Percentiles rank a stretch among this genome's conserved stretches.
Conservation (phyloP, 1,140 invertebrate species). For the Lordiphosa stackelbergi region DNA sequence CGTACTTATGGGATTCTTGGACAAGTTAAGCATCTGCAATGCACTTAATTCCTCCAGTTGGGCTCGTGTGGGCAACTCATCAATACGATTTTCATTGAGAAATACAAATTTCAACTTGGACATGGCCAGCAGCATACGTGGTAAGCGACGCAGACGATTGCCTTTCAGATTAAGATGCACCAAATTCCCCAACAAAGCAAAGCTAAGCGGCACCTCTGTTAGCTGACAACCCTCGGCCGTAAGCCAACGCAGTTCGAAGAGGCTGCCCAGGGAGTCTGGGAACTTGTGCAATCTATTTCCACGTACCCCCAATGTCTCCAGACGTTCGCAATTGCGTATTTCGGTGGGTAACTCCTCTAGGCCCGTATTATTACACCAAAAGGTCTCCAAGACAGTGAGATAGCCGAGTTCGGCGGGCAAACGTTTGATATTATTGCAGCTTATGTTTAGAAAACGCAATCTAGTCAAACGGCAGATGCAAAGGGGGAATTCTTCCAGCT, state of each 20-base stretch:
- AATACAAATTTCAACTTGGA: slow-evolving; percentile 79
- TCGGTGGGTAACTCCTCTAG: slow-evolving; percentile 81
- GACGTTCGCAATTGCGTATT: slow-evolving; percentile 83
- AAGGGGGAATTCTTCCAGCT: slow-evolving; percentile 82
- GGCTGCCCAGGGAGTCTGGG: slow-evolving; percentile 78
- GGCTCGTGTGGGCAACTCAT: slow-evolving; percentile 43
- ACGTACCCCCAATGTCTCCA: slow-evolving; percentile 84
- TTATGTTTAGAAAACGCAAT: slow-evolving; percentile 88
- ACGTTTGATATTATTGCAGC: slow-evolving; percentile 85
- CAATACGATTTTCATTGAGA: slow-evolving; percentile 79
- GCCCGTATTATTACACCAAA: slow-evolving; percentile 83
- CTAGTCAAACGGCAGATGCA: slow-evolving; percentile 81
- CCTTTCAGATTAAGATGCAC: slow-evolving; percentile 80
- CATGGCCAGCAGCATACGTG: slow-evolving; percentile 77
- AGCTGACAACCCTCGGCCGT: slow-evolving; percentile 81
- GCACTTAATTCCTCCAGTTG: slow-evolving; percentile 71
- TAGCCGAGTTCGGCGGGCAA: slow-evolving; percentile 84
- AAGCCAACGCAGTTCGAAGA: slow-evolving; percentile 80
- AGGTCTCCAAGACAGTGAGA: slow-evolving; percentile 86
- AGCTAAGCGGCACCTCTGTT: slow-evolving; percentile 77
- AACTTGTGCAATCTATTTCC: slow-evolving; percentile 80
- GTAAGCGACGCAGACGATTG: slow-evolving; percentile 79
- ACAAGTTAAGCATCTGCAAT: slow-evolving; percentile 78
- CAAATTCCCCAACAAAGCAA: slow-evolving; percentile 78
- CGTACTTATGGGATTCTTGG: slow-evolving; percentile 78